Base-by-base conservation (phyloP, 2,888 invertebrate species). In the Crepidodera aurea region DNA sequence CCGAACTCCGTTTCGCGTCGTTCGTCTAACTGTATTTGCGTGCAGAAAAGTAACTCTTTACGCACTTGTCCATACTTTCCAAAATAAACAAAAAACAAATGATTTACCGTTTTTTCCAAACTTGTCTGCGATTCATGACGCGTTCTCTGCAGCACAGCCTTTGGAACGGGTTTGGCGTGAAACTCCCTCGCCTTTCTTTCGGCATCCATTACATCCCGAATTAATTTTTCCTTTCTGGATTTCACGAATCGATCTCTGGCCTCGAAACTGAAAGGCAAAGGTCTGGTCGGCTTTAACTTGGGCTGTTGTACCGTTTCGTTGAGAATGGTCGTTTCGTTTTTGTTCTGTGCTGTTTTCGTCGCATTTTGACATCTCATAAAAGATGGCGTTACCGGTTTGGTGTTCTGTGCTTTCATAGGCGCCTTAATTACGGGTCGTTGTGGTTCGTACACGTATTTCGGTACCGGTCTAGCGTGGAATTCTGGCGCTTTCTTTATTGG, bases 221-320 rank as follows among this genome's bases (percentile, higher is more conserved):
- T 85, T 69, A 83, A 83, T 70, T 87, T 84, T 65, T 90, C 87
- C 67, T 85, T 87, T 57, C 84, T 85, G 39, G 82, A 81, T 51
- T 83, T 81, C 19, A 86, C 71, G 58, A 84, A 80, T 72, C 86
- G 86, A 76, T 90, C 85, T 10, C 89, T 79, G 56, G 85, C 82
- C 61, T 89, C 89, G 81, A 92, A 92, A 67, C 89, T 89, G 73
- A 91, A 91, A 10, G 90, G 90, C 56, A 80, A 48, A 0, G 75
- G 70, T 37, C 57, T 69, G 0, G 75, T 76, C 3, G n/a, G 29
- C 27, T 37, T 53, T 8, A 40, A 16, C 51, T 39, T 62, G 2
- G 5, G 7, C 8, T 15, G 51, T 32, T 60, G 60, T 5, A 40
- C 32, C 10, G 54, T 15, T 39, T 58, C 55, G 12, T n/a, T n/a